phyloP scores from a whole-genome alignment of 2,113 vertebrate species.

The Spilogale gracilis region DNA sequence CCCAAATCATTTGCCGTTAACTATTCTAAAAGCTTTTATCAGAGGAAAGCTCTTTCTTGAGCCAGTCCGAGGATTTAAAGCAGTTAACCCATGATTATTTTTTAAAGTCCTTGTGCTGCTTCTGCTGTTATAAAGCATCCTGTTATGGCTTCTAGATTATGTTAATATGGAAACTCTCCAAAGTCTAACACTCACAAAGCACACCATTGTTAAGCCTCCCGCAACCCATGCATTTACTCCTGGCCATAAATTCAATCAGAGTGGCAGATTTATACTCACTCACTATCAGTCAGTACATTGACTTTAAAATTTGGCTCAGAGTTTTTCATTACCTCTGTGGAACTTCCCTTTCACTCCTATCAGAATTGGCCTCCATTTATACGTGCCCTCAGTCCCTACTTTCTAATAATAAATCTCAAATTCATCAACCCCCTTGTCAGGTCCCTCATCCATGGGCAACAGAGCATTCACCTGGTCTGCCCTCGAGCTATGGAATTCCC shows the following conservation, averaged over 20 bases:
- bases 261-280: constrained; percentile 85
- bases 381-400: constrained; percentile 83
- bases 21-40: constrained; percentile 78
- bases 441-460: constrained; percentile 85
- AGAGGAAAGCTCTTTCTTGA: constrained; percentile 60
- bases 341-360: constrained; percentile 83
- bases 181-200: constrained; percentile 73
- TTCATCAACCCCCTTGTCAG: constrained; percentile 87
- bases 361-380: constrained; percentile 84
- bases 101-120: constrained; percentile 56
- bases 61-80: constrained; percentile 42
- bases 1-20: constrained; percentile 75
- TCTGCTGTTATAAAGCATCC: not conserved
- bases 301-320: constrained; percentile 87
- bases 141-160: constrained; percentile 81
- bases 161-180: constrained; percentile 71
- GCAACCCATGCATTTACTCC: constrained; percentile 78
- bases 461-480: constrained; percentile 86
- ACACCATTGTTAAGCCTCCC: constrained; percentile 70
- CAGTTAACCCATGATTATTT: constrained; percentile 60
- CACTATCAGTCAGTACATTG: constrained; percentile 84
- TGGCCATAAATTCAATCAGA: constrained; percentile 83
- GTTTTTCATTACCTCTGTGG: constrained; percentile 87
- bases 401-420: constrained; percentile 90
- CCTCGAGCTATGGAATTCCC: constrained; percentile 85